A percentile compares a stretch with the other conserved stretches of the same genome.
Evolutionary conservation across 2,113 vertebrate genomes (phyloP).

Genomic region (Polypterus senegalus): DNA sequence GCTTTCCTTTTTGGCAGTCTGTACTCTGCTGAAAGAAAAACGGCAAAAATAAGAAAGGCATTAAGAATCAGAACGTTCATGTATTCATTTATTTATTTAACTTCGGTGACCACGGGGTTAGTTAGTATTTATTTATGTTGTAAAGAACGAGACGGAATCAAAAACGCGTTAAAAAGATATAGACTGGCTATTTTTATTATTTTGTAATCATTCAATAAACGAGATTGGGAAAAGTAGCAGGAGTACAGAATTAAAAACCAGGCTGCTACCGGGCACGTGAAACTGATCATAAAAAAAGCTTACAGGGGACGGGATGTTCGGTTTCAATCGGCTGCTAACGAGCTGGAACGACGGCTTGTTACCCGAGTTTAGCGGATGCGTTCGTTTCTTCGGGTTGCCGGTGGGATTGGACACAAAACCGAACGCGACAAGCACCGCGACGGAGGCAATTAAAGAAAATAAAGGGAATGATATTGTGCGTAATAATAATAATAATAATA

Average conservation of each 20-base stretch:
- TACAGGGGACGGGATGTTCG: constrained; percentile 39
- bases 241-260: background rate
- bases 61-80: constrained; percentile 39
- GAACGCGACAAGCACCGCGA: constrained; percentile 50
- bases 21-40: constrained; percentile 22
- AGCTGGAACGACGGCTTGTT: constrained; percentile 72
- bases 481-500: background rate
- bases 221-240: background rate
- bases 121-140: background rate
- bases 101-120: background rate
- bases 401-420: constrained; percentile 50
- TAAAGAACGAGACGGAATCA: background rate
- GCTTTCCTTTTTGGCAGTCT: constrained; percentile 43
- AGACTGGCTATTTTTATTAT: background rate
- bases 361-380: constrained; percentile 67
- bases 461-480: constrained; percentile 27
- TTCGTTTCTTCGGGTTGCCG: constrained; percentile 41
- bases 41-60: constrained; percentile 9
- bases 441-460: constrained; percentile 64
- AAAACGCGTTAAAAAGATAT: background rate
- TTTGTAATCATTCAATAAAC: background rate
- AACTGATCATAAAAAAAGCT: constrained; percentile 33
- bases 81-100: background rate
- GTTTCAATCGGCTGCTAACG: constrained; percentile 61
- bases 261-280: constrained; percentile 37